These are phyloP conservation scores for Oryzias melastigma DNA, from an alignment of 2,113 vertebrate species.

Conservation along the genomic window DNA sequence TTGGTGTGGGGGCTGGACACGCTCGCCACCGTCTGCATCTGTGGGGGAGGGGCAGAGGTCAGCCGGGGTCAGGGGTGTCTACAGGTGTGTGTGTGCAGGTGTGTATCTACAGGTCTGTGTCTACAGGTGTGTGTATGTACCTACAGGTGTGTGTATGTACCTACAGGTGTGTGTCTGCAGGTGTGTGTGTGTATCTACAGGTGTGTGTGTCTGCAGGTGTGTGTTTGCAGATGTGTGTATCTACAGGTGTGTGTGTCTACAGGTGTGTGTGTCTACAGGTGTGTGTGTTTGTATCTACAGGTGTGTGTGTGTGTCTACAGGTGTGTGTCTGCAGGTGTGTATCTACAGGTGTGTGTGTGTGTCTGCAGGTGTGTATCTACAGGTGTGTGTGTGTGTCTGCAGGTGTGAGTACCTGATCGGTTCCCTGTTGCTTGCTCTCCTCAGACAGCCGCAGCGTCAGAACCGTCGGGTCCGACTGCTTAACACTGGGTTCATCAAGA, in stretches of 20 bases:
- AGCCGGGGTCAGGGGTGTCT: not conserved
- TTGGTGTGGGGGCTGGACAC: slow-evolving; percentile 46
- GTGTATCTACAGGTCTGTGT: not conserved
- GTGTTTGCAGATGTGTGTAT: slow-evolving; percentile 64
- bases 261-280: not conserved
- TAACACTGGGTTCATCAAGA: slow-evolving; percentile 91
- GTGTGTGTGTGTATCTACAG: slow-evolving; percentile 56
- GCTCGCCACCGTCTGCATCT: slow-evolving; percentile 67
- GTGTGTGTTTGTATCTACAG: not conserved
- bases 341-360: not conserved
- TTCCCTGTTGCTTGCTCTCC: slow-evolving; percentile 89
- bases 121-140: not conserved
- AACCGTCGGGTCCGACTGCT: slow-evolving; percentile 93
- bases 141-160: not conserved
- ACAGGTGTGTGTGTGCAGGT: not conserved
- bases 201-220: not conserved
- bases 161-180: not conserved
- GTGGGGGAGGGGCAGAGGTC: not conserved
- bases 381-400: not conserved
- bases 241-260: slow-evolving; percentile 4
- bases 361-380: not conserved
- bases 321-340: not conserved
- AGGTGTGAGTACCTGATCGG: slow-evolving; percentile 67
- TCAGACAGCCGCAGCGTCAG: slow-evolving; percentile 92
- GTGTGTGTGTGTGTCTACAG: not conserved